These are phyloP conservation scores for Schizothorax lantsangensis DNA, from an alignment of 2,797 vertebrate genomes.

Conservation along the genomic window DNA sequence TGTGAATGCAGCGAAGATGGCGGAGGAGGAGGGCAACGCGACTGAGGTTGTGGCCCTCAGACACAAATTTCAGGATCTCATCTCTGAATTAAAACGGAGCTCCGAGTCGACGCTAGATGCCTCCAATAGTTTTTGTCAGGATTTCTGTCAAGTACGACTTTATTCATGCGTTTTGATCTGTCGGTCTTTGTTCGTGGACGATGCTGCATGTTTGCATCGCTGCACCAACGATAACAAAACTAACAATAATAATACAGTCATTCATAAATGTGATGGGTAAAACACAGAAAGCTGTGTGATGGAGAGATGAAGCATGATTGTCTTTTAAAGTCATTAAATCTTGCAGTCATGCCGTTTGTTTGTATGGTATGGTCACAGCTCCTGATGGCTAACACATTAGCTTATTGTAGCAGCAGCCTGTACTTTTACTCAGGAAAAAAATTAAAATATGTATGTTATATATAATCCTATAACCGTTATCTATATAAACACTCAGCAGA, in stretches of 20 bases:
- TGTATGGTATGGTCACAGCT: constrained; percentile 18
- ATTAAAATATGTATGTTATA: background rate
- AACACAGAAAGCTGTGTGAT: background rate
- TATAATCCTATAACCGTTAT: background rate
- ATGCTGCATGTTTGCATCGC: constrained; percentile 61
- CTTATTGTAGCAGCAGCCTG: constrained; percentile 70
- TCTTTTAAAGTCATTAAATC: constrained; percentile 12
- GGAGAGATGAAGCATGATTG: background rate
- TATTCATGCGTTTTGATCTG: constrained; percentile 56
- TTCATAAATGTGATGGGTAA: background rate
- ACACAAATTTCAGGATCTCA: constrained; percentile 85
- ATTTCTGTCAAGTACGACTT: constrained; percentile 93
- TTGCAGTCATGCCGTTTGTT: constrained; percentile 14
- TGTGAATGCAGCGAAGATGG: constrained; percentile 99
- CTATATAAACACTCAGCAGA: background rate
- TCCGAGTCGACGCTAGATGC: constrained; percentile 84
- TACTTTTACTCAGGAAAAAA: constrained; percentile 63
- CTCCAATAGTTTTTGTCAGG: constrained; percentile 92
- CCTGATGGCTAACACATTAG: constrained; percentile 73
- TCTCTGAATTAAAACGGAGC: constrained; percentile 83
- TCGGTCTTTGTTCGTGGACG: constrained; percentile 64
- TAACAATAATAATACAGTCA: constrained; percentile 30
- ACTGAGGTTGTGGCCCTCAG: constrained; percentile 86
- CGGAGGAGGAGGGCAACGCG: constrained; percentile 94
- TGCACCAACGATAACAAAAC: constrained; percentile 45